phyloP scores from a whole-genome alignment of 2,888 invertebrate genomes.

The Pterostichus madidus region DNA sequence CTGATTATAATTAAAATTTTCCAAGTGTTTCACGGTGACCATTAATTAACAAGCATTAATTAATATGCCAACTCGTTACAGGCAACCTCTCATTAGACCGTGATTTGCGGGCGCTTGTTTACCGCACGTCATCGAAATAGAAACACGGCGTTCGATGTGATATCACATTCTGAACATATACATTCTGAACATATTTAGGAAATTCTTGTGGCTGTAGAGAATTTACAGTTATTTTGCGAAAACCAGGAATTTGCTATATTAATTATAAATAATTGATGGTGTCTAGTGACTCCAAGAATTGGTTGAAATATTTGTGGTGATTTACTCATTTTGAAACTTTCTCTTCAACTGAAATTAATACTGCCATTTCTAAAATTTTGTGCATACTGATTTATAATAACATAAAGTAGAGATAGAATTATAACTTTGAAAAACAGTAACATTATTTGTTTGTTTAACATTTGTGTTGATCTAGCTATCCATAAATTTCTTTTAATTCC shows the following conservation, averaged over 20 bases:
- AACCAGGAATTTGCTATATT: not conserved
- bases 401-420: too few species aligned
- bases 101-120: conserved; percentile 39
- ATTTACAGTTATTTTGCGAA: conserved; percentile 4
- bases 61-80: conserved; percentile 44
- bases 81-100: conserved; percentile 35
- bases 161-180: not conserved
- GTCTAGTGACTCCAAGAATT: too few species aligned
- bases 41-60: conserved; percentile 54
- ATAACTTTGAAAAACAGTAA: too few species aligned
- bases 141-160: not conserved
- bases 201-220: not conserved
- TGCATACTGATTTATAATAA: too few species aligned
- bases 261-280: not conserved
- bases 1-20: conserved; percentile 48
- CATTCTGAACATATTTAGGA: not conserved
- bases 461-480: too few species aligned
- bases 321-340: too few species aligned
- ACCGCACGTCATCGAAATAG: not conserved
- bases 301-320: too few species aligned
- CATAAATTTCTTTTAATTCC: too few species aligned
- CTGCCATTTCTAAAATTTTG: too few species aligned
- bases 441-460: too few species aligned
- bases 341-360: too few species aligned
- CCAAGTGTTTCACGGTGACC: conserved; percentile 45